Base-by-base conservation (phyloP, 30 jellyfish, hydroid and myxozoan genomes). In the Euphysa ruthae region DNA sequence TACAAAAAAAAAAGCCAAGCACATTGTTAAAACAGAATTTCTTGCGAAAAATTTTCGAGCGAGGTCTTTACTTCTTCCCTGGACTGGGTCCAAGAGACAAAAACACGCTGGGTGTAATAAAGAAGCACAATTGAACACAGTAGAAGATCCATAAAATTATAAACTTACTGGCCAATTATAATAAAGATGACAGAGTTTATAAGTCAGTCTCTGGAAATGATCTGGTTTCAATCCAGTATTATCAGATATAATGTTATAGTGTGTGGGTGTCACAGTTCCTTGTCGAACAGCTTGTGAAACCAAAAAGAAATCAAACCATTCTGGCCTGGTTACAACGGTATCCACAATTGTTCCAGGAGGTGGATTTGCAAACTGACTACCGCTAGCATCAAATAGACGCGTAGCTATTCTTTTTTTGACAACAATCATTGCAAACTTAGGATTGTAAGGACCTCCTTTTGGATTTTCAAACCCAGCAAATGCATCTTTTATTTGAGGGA, bases 181-280 rank as follows among this genome's bases (percentile, higher is more conserved):
- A 52, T 92, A 92, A 74, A 92, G 69, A 64, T 92, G 99, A 34
- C 93, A 68, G 44, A 92, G 73, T 65, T 92, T 92, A 91, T 92
- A 92, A 13, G 99, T 75, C 38, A 92, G 77, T 28, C 95, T 55
- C 57, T 92, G 99, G 49, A 92, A 61, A 74, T 92, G 94, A 62
- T 83, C 94, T 4, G 99, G 95, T 61, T 78, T 82, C 75, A 83
- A 74, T 34, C 93, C 95, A 46, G 95, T 66, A 6, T 79, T 77
- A 57, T 92, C 95, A 43, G 56, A 27, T 18, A 92, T 78, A 35
- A 92, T 69, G 65, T 82, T 78, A 81, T 69, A 92, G 55, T 92
- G 94, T 1, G 96, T 83, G 6, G 99, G 99, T 38, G 94, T 70
- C 15, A 92, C 99, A n/a, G 99, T 92, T 5, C 99, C 99, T 54